Percentiles rank a stretch among this genome's conserved stretches.
Evolutionary conservation across 2,797 vertebrate genomes (phyloP).

Genomic region (Falco concolor): DNA sequence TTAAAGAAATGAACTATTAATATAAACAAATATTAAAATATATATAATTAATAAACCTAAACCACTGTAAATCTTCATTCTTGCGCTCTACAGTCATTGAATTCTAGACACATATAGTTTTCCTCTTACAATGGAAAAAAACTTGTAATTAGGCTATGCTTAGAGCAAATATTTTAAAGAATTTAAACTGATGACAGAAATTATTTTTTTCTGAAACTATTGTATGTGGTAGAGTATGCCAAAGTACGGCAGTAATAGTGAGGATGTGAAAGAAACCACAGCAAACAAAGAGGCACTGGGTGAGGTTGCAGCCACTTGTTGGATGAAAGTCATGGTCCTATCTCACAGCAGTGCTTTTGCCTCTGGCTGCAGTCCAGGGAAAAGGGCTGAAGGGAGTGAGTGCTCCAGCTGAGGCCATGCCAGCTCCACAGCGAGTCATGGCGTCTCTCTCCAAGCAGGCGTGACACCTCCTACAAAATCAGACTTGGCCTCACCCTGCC

Average conservation of each 20-base stretch:
- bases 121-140: neutral
- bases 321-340: neutral
- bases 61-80: neutral
- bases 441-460: conserved; percentile 69
- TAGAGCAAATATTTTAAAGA: neutral
- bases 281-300: neutral
- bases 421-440: conserved; percentile 63
- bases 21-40: too few species aligned
- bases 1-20: too few species aligned
- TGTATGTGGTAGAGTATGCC: neutral
- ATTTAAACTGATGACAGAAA: neutral
- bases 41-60: neutral
- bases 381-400: neutral
- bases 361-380: conserved; percentile 16
- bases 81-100: neutral
- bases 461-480: conserved; percentile 55
- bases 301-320: neutral
- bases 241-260: neutral
- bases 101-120: neutral
- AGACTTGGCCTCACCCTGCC: conserved; percentile 62
- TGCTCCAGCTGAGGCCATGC: neutral
- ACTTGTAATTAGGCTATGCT: neutral
- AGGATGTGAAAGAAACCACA: neutral
- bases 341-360: neutral
- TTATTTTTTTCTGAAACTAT: neutral